Base-by-base conservation (phyloP, 1,140 invertebrate species). In the Pachypeltis micranthus region DNA sequence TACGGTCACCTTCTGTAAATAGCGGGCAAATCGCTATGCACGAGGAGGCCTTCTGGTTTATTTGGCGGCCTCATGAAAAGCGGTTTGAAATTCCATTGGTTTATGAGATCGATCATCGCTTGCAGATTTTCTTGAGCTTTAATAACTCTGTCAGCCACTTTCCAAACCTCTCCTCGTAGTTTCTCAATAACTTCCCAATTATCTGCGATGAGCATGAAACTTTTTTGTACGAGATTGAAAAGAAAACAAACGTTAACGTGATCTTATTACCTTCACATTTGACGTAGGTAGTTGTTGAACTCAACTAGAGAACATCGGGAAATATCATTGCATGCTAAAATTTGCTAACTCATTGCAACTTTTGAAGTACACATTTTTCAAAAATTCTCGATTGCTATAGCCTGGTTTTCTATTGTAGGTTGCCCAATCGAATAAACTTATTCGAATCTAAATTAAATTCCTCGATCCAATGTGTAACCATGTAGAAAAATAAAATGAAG, bases 51-150 rank as follows among this genome's bases (percentile, higher is more conserved):
- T 14, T 59, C 57, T 29, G 26, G 26, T 59, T 59, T 59, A 19
- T 59, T 59, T 1, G 57, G 26, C 69, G 74, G 79, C 2, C 86
- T 72, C 66, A 84, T 80, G 71, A 86, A 85, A 23, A 92, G 72
- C 19, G 88, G 85, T 24, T 75, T 67, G 67, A 82, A 79, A 1
- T 81, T 82, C 88, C 88, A 91, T 0, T 74, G 72, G 10, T 81
- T 78, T 62, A 90, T 84, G 1, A 82, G 73, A 14, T 76, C 74
- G 19, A 79, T 68, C 0, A 83, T 74, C 27, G 67, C 63, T 10
- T 68, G 63, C 2, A 77, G 61, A 65, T 82, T 72, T 65, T 78
- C 70, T 73, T 85, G 79, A 68, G 83, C 78, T 47, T 81, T 79
- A 62, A 82, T 74, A 1, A 90, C 82, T 44, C 85, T 73, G 44